phyloP scores from a whole-genome alignment of 2,113 vertebrate species.

The Psittacula cyanocephala region DNA sequence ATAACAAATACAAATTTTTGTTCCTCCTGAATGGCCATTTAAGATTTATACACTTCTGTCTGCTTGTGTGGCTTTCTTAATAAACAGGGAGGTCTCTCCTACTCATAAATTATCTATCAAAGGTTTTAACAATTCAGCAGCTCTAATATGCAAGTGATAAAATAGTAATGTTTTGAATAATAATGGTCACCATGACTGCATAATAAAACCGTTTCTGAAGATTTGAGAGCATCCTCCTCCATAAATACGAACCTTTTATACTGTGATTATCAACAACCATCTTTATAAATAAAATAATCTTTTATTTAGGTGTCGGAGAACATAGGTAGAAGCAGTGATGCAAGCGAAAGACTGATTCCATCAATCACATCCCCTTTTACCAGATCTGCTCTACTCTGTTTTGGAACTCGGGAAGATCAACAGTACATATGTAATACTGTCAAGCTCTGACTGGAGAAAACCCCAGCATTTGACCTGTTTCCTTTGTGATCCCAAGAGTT shows the following conservation, averaged over 20 bases:
- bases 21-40: background rate
- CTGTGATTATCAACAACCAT: background rate
- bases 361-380: background rate
- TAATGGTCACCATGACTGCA: background rate
- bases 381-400: background rate
- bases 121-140: conserved; percentile 7
- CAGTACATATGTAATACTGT: background rate
- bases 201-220: background rate
- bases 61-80: background rate
- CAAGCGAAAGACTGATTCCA: background rate
- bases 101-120: background rate
- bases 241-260: background rate
- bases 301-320: background rate
- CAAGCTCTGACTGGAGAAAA: background rate
- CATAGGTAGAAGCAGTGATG: background rate
- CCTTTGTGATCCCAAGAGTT: background rate
- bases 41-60: background rate
- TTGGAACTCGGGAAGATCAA: background rate
- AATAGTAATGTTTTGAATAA: conserved; percentile 38
- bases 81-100: background rate
- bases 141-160: conserved; percentile 3
- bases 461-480: background rate
- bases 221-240: background rate
- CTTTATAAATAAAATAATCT: background rate
- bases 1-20: background rate